Conservation (phyloP, 2,888 invertebrate species). For the Dicranocentrus wangi region DNA sequence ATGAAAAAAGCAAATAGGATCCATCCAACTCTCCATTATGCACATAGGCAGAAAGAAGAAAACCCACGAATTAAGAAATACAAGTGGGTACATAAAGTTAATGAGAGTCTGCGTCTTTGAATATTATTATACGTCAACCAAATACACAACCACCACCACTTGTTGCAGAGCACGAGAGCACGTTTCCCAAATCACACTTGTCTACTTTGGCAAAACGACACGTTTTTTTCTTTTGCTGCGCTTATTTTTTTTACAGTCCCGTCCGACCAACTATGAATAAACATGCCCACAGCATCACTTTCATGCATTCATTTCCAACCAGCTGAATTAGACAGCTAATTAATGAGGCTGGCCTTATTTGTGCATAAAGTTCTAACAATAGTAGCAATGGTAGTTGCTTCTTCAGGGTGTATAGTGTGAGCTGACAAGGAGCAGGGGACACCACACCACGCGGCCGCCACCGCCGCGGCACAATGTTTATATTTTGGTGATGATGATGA, state of each 20-base stretch:
- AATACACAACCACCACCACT: neutral
- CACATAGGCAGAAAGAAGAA: neutral
- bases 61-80: neutral
- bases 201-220: neutral
- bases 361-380: constrained; percentile 50
- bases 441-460: no score
- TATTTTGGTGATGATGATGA: no score
- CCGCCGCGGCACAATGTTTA: no score
- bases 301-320: constrained; percentile 21
- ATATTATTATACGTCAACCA: constrained; percentile 13
- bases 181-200: neutral
- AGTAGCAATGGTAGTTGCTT: constrained; percentile 45
- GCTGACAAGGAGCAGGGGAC: no score
- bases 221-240: neutral
- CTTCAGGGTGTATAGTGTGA: constrained; percentile 23
- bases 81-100: constrained; percentile 9
- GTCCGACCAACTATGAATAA: neutral
- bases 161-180: neutral
- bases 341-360: constrained; percentile 64
- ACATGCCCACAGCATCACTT: constrained; percentile 22
- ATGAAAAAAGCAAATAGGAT: neutral
- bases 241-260: neutral
- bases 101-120: constrained; percentile 43
- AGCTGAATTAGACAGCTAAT: constrained; percentile 56
- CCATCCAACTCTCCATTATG: no score